Base-by-base conservation (phyloP, 92 coral and sea anemone genomes). In the Porites cylindrica region DNA sequence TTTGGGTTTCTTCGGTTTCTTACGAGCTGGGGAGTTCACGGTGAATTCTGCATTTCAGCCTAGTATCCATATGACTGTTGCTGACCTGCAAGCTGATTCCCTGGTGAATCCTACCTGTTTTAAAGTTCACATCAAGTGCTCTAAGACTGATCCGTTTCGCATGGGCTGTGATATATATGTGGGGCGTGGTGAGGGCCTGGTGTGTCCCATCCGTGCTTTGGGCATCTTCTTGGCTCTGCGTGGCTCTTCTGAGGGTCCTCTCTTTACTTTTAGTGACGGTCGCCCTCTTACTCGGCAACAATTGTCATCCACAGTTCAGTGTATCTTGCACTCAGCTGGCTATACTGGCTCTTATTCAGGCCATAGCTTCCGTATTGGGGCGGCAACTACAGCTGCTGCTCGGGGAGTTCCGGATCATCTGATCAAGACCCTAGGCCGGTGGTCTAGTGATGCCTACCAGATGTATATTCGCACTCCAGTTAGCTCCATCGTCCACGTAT, bases 331-430 rank as follows among this genome's bases (percentile, higher is more conserved):
- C 51, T 43, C 61, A n/a, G 75, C 83, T 19, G 91, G 90, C 10
- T 72, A 62, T 9, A 29, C 80, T 8, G 77, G 86, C 7, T 79
- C 94, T 20, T 92, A 84, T 21, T 90, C 91, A 4, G 91, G 93
- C 61, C 95, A 92, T 18, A 92, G 91, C 84, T 92, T 85, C 64
- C 68, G 91, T 5, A 89, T 85, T 76, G 95, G 95, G 7, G 93
- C 93, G 18, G 93, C 93, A 7, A 88, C 81, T 10, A 89, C 95
- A 0, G 91, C 86, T 32, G 95, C 95, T 8, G 70, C 86, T 84
- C 83, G 52, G 76, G 89, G 51, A 75, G 90, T 79, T 69, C 78
- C 20, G 17, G 75, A 90, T 68, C 73, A 68, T 10, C 50, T 68
- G 10, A 68, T 68, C 47, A 68, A 68, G 73, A 68, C 73, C 12